These are phyloP conservation scores for Uropetala carovei DNA, from an alignment of 2,888 invertebrate species.

Conservation along the genomic window DNA sequence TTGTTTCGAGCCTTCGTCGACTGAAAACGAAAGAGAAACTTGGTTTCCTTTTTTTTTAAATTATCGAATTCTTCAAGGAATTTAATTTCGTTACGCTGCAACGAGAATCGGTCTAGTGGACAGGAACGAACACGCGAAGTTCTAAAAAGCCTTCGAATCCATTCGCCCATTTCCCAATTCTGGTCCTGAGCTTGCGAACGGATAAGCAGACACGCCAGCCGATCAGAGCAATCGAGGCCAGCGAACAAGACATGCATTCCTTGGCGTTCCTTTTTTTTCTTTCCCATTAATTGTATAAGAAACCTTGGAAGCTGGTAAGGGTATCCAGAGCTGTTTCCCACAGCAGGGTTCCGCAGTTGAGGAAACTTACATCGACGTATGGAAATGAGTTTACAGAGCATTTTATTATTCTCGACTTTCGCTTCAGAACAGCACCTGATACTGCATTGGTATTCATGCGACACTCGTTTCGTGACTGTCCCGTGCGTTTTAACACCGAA, in stretches of 20 bases:
- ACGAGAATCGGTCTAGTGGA: neutral
- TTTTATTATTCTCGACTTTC: slow-evolving; percentile 24
- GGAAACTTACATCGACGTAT: slow-evolving; percentile 14
- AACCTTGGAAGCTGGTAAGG: neutral
- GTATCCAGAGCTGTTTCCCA: neutral
- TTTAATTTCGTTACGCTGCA: slow-evolving; percentile 39
- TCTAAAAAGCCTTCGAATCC: neutral
- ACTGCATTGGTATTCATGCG: neutral
- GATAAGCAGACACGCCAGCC: slow-evolving; percentile 20
- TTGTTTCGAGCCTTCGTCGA: neutral
- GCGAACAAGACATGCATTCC: slow-evolving; percentile 30
- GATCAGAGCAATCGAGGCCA: slow-evolving; percentile 40
- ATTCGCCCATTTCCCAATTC: slow-evolving; percentile 42
- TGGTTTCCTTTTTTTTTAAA: neutral
- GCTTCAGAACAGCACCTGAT: neutral
- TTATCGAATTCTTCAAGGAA: slow-evolving; percentile 5
- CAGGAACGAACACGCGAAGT: slow-evolving; percentile 43
- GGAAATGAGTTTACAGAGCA: slow-evolving; percentile 14
- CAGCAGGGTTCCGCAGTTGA: slow-evolving; percentile 30
- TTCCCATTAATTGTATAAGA: slow-evolving; percentile 15
- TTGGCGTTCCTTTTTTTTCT: neutral
- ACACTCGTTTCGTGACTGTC: neutral
- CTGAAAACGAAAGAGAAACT: neutral
- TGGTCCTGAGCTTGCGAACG: neutral
- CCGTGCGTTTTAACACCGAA: neutral